Base-by-base conservation (phyloP, 2,888 invertebrate species). In the Cephus sareptanus region DNA sequence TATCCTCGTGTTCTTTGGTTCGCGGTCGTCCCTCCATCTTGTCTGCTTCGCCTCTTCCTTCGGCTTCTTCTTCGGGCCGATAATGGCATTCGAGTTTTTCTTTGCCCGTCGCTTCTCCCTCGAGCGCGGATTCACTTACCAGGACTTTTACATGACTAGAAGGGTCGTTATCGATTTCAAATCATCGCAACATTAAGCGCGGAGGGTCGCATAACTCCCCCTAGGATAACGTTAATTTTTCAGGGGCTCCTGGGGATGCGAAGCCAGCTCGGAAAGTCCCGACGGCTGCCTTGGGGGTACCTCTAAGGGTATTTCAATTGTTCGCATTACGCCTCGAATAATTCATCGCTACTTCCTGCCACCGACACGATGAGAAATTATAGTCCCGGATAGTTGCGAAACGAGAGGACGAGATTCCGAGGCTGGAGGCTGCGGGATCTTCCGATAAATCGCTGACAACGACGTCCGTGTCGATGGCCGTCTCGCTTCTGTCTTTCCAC, bases 151-250 rank as follows among this genome's bases (percentile, higher is more conserved):
- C 76, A 76, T 79, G 80, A 79, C 82, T 77, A 76, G 76, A 71
- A 80, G 84, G 81, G 82, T 86, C 84, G 84, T 85, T 88, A 88
- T 89, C 85, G 89, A 89, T 88, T 88, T 87, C 86, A 81, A 89
- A 89, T 89, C 84, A 87, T 87, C 86, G 76, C 81, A 80, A 83
- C 84, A 83, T 88, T 83, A 84, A 85, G 83, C 81, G 79, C 77
- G 40, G 73, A 78, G 78, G 78, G 79, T 56, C 56, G 74, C 74
- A 76, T 74, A 70, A 76, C 78, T 75, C 34, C 77, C 77, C 76
- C 70, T 70, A 34, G 74, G 80, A 83, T 81, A 82, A 86, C 82
- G 84, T 86, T 83, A 85, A 86, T 85, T 86, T 85, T 86, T 84
- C 84, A 85, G 82, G 76, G 79, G 77, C 77, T 79, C 81, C 37